These are phyloP conservation scores for Trissoscelio sp. DNA, from an alignment of 2,888 invertebrate species.

Conservation along the genomic window DNA sequence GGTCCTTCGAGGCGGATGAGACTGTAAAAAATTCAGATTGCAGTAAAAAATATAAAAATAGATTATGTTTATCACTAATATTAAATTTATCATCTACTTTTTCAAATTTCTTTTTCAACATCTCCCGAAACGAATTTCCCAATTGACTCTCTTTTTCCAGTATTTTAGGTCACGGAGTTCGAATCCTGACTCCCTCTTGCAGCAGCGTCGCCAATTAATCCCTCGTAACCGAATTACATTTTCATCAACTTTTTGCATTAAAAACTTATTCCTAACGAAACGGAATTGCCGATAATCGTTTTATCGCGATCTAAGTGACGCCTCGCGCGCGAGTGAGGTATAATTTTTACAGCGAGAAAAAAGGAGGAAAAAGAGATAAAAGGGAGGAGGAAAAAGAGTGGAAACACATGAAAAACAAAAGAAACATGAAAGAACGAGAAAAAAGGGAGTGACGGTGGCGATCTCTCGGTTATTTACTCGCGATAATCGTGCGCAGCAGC, in stretches of 20 bases:
- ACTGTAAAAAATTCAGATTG: too few relatives aligned
- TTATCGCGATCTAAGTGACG: conserved; percentile 52
- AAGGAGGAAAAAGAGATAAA: not conserved
- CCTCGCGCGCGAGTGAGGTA: conserved; percentile 37
- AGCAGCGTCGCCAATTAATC: conserved; percentile 41
- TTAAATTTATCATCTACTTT: too few relatives aligned
- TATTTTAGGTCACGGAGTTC: conserved; percentile 10
- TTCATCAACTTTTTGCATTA: conserved; percentile 52
- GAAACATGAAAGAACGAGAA: not conserved
- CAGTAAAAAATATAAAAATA: too few relatives aligned
- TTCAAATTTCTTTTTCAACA: too few relatives aligned
- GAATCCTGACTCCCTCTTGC: conserved; percentile 6
- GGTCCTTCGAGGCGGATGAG: too few relatives aligned
- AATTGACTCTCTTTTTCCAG: not conserved
- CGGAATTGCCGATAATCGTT: conserved; percentile 59
- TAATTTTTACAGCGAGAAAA: conserved; percentile 46
- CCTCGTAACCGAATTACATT: conserved; percentile 46
- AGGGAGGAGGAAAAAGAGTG: not conserved
- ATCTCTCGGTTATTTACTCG: conserved; percentile 66
- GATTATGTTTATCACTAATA: too few relatives aligned
- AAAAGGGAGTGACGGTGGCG: conserved; percentile 28
- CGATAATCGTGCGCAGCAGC: conserved; percentile 64
- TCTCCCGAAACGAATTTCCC: not conserved
- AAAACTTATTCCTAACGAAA: conserved; percentile 54
- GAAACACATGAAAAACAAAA: not conserved